Conservation (phyloP, 2,888 invertebrate species). For the Nasonia oneida region DNA sequence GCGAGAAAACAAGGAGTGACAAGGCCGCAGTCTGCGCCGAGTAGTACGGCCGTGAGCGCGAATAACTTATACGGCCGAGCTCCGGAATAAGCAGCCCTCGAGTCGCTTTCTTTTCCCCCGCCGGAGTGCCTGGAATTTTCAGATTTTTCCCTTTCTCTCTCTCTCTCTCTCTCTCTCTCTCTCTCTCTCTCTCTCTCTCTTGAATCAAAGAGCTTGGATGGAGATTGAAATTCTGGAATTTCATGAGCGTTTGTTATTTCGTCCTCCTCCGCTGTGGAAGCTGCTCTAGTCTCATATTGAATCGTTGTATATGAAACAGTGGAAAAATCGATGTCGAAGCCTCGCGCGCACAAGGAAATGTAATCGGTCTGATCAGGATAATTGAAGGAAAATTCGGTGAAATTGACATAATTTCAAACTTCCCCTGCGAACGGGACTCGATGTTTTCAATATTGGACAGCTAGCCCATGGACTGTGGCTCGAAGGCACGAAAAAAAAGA, state of each 20-base stretch:
- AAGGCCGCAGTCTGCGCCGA: conserved; percentile 60
- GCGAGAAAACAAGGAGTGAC: conserved; percentile 68
- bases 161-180: background rate
- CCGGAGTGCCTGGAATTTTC: background rate
- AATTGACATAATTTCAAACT: conserved; percentile 3
- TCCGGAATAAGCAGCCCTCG: conserved; percentile 58
- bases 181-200: background rate
- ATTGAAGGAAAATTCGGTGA: background rate
- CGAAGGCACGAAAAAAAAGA: conserved; percentile 31
- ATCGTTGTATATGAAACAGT: conserved; percentile 3
- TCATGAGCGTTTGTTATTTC: conserved; percentile 13
- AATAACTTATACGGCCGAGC: conserved; percentile 48
- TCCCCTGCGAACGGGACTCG: background rate
- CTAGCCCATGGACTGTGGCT: background rate
- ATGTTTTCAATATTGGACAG: conserved; percentile 1
- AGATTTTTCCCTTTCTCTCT: background rate
- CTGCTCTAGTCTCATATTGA: background rate
- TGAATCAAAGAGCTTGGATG: conserved; percentile 10
- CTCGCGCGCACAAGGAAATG: background rate
- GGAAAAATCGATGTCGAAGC: background rate
- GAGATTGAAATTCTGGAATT: conserved; percentile 7
- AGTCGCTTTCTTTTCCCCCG: conserved; percentile 8
- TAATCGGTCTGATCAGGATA: conserved; percentile 16
- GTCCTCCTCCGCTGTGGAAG: background rate
- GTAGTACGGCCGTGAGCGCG: conserved; percentile 38